Base-by-base conservation (phyloP, 2,888 invertebrate species). In the Panzeria rudis region DNA sequence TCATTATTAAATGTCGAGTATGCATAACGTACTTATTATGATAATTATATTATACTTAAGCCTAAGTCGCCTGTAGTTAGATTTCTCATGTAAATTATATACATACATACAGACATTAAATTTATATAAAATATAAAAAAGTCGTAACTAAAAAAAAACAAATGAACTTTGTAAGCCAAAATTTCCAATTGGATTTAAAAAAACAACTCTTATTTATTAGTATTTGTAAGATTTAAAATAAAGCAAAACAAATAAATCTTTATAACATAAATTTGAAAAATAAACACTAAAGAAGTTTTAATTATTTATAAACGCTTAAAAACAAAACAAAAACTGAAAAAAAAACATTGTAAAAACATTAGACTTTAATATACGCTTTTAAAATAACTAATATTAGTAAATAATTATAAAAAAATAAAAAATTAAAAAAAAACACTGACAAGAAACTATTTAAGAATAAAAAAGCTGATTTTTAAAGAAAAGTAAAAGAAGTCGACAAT, bases 1-100 rank as follows among this genome's bases (percentile, higher is more conserved):
- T 75, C 82, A 82, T 82, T 83, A 77, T 84, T n/a, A 82, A 85
- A 71, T 85, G 85, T 82, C 66, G 66, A 85, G 79, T 76, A 82
- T 82, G 85, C 82, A 76, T 82, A 85, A 73, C 47, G 50, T 72
- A 56, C 66, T 72, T 80, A 83, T 75, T 71, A 84, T 82, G 38
- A 77, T 77, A 72, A 77, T 77, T 66, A 78, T 54, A 85, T 38
- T 69, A 25, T 62, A 62, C 38, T 75, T 85, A 72, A 81, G 56
- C 64, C 50, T 85, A 85, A 85, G 85, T 85, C 85, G 90, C 89
- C 90, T 89, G 89, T 90, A 90, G 90, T 88, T 91, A 91, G 90
- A 88, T 89, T 79, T 79, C 64, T 76, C 88, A 89, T 87, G 87
- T 87, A 85, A 81, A 87, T 85, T 82, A 79, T 85, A 82, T 56